phyloP scores from a whole-genome alignment of 2,113 vertebrate species.

The Craseonycteris thonglongyai region DNA sequence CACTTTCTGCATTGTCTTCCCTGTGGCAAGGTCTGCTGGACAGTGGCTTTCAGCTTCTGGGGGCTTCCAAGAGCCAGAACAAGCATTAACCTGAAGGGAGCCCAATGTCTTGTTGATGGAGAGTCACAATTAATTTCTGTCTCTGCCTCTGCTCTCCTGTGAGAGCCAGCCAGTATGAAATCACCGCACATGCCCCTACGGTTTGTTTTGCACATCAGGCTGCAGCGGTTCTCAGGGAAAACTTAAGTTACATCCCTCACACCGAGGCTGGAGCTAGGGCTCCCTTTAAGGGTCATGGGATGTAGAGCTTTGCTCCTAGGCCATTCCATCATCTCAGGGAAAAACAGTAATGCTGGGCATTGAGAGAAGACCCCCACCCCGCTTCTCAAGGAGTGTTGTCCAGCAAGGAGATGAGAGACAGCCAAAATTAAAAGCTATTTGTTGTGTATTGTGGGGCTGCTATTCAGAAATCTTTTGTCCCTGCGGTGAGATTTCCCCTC shows the following conservation, averaged over 20 bases:
- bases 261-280: background rate
- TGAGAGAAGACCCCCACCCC: background rate
- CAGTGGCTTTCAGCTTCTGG: background rate
- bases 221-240: constrained; percentile 18
- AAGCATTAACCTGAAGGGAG: background rate
- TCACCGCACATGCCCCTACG: background rate
- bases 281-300: background rate
- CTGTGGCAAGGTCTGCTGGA: background rate
- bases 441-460: background rate
- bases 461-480: constrained; percentile 34
- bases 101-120: background rate
- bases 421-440: constrained; percentile 23
- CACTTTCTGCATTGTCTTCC: background rate
- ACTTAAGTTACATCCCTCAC: background rate
- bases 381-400: background rate
- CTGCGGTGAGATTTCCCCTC: background rate
- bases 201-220: constrained; percentile 9
- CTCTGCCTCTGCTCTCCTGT: background rate
- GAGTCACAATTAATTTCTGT: background rate
- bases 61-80: background rate
- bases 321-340: background rate
- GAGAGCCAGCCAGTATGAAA: background rate
- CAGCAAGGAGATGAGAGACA: background rate
- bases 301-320: background rate
- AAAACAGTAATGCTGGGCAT: background rate